phyloP scores from a whole-genome alignment of 1,140 invertebrate species.

The Liolophura sinensis region DNA sequence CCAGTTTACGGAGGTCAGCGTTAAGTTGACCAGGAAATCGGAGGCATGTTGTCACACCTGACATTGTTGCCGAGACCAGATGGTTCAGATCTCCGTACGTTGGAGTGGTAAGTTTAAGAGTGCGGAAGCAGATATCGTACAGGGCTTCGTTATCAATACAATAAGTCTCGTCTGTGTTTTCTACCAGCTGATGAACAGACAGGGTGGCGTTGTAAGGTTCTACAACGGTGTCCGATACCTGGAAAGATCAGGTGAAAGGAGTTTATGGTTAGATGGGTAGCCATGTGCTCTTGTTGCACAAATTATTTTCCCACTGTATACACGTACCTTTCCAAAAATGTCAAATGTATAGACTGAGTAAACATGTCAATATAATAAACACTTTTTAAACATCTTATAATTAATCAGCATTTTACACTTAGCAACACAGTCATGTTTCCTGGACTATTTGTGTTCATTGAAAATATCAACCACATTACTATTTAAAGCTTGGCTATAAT shows the following conservation, averaged over 20 bases:
- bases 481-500: too few relatives aligned
- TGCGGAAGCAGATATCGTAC: conserved; percentile 61
- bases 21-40: conserved; percentile 76
- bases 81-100: conserved; percentile 58
- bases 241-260: conserved; percentile 28
- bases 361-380: too few relatives aligned
- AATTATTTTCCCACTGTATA: too few relatives aligned
- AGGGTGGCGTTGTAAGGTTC: conserved; percentile 77
- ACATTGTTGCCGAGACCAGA: conserved; percentile 73
- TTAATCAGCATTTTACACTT: too few relatives aligned
- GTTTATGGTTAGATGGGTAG: too few relatives aligned
- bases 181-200: conserved; percentile 72
- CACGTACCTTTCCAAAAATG: too few relatives aligned
- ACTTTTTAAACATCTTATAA: too few relatives aligned
- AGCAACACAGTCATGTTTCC: too few relatives aligned
- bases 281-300: too few relatives aligned
- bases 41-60: conserved; percentile 78
- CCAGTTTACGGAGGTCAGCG: conserved; percentile 79
- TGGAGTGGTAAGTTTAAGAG: conserved; percentile 70
- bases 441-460: too few relatives aligned
- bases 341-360: too few relatives aligned
- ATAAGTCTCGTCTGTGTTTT: conserved; percentile 71
- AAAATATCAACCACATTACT: too few relatives aligned
- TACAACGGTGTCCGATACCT: conserved; percentile 77
- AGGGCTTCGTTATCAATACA: conserved; percentile 59